A percentile compares a stretch with the other conserved stretches of the same genome.
Conservation (phyloP, 2,113 vertebrate genomes). For the Albula goreensis region DNA sequence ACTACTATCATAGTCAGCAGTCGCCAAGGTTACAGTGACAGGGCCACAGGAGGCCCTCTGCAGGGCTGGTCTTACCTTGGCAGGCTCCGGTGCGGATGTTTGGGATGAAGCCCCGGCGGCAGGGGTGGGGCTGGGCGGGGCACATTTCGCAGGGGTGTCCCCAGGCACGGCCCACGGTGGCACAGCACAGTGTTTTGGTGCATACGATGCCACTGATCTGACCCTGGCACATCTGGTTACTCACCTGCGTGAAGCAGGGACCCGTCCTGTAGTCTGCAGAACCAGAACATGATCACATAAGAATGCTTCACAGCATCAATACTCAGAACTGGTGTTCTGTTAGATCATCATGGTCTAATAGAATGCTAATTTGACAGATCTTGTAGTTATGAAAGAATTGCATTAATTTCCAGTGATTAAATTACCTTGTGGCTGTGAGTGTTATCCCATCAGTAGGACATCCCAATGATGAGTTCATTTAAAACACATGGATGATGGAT, state of each 20-base stretch:
- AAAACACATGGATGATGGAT: too few relatives aligned
- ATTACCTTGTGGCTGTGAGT: too few relatives aligned
- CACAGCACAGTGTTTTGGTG: conserved; percentile 77
- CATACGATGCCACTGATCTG: conserved; percentile 74
- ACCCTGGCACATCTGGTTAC: conserved; percentile 73
- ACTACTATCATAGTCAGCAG: too few relatives aligned
- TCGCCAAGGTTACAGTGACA: too few relatives aligned
- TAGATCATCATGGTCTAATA: too few relatives aligned
- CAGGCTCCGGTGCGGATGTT: conserved; percentile 75
- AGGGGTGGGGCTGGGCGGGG: conserved; percentile 72
- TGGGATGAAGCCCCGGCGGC: conserved; percentile 73
- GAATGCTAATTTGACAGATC: too few relatives aligned
- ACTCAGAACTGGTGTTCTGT: too few relatives aligned
- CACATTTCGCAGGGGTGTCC: conserved; percentile 77
- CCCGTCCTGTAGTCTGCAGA: conserved; percentile 75
- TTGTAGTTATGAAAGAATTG: too few relatives aligned
- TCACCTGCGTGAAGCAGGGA: conserved; percentile 72
- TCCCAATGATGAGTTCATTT: too few relatives aligned
- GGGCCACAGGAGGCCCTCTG: too few relatives aligned
- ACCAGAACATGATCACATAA: neutral
- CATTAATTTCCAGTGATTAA: too few relatives aligned
- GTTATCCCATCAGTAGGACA: too few relatives aligned
- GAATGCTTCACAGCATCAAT: neutral
- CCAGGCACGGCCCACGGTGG: conserved; percentile 74
- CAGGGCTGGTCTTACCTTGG: conserved; percentile 64